A percentile compares a stretch with the other conserved stretches of the same genome.
phyloP scores from a whole-genome alignment of 2,113 vertebrate genomes.

The Candoia aspera region DNA sequence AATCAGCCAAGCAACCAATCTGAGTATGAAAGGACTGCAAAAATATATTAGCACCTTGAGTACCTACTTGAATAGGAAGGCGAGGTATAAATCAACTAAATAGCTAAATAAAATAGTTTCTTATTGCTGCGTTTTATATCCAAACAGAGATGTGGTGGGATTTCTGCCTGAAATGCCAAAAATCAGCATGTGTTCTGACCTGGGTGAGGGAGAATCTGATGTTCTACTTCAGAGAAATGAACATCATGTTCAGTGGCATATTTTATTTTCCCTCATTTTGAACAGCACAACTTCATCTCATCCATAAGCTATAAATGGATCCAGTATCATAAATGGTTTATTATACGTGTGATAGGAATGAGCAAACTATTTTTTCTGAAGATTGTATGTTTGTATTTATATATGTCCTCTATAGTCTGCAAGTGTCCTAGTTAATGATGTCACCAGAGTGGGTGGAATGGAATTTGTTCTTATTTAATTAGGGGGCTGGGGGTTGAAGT shows the following conservation, averaged over 20 bases:
- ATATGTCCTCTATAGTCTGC: background rate
- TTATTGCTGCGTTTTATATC: background rate
- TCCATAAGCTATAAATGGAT: background rate
- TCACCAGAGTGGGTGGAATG: background rate
- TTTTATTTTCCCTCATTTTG: background rate
- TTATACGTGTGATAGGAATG: background rate
- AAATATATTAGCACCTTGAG: background rate
- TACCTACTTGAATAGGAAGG: background rate
- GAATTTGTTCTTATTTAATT: background rate
- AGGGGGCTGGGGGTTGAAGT: background rate
- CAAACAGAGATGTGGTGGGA: background rate
- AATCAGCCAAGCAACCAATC: background rate
- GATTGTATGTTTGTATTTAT: background rate
- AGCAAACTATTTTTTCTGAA: too few relatives aligned
- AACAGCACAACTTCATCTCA: background rate
- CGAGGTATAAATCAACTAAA: background rate
- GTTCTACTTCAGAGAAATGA: background rate
- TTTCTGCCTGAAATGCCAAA: background rate
- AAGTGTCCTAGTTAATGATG: background rate
- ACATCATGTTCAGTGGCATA: background rate
- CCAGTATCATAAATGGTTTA: background rate
- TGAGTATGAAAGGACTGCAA: background rate
- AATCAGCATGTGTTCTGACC: background rate
- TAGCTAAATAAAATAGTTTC: background rate
- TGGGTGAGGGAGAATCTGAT: background rate